Base-by-base conservation (phyloP, 2,113 vertebrate species). In the Cyphomyrus discorhynchus region DNA sequence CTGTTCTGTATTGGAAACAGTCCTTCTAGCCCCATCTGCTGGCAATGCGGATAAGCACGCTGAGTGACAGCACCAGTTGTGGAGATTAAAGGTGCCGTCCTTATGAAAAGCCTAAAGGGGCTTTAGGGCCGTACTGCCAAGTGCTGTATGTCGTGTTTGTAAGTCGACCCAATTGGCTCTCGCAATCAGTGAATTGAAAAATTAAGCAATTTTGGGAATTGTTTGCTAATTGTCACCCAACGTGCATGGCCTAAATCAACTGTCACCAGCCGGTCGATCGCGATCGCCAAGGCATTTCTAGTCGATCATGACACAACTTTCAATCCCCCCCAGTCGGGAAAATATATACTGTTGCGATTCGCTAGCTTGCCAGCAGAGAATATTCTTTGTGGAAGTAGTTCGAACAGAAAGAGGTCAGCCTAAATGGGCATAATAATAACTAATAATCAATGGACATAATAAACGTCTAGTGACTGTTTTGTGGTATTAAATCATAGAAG, bases 1-100 rank as follows among this genome's bases (percentile, higher is more conserved):
- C 74, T 42, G 35, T 42, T 84, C 82, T 47, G 17, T n/a, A 4
- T 27, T 15, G 3, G 74, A 35, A 47, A 62, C 70, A 89, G 74
- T 89, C 35, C 27, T 58, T 89, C 21, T 82, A 45, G 88, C 50
- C 3, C 88, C 88, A 89, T 89, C 88, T 89, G 24, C 74, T 89
- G 88, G 88, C 15, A 1, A 11, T 9, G 31, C 10, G 35, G 74
- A 82, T 49, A 8, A 53, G 49, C 70, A 83, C 35, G 53, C n/a
- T 35, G 80, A 46, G 31, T 21, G 53, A 56, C 53, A 7, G 53
- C 19, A 56, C 19, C 53, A 56, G 1, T 21, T 56, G 53, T 56
- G 53, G 19, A 24, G 53, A 56, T 56, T 1, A 80, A 42, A 42
- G 35, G 74, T 19, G 17, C 5, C 74, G 3, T 70, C 9, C 35